Conservation (phyloP, 2,113 vertebrate species). For the Myanophis thanlyinensis region DNA sequence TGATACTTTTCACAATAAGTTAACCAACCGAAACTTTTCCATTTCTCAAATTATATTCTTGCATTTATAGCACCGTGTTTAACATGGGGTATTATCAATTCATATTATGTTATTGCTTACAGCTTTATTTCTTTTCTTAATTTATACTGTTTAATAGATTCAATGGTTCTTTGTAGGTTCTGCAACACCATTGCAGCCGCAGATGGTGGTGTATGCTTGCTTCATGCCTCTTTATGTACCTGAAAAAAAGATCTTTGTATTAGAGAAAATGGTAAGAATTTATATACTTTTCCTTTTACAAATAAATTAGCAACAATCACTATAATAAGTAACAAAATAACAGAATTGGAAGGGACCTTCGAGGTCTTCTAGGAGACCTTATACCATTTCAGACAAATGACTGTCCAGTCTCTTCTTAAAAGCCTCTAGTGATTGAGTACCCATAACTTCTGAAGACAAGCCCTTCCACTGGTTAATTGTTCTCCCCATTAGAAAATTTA, state of each 20-base stretch:
- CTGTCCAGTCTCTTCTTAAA: not conserved
- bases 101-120: not conserved
- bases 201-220: constrained; percentile 77
- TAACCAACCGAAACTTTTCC: not conserved
- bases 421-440: not conserved
- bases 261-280: constrained; percentile 80
- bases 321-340: not conserved
- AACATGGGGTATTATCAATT: not conserved
- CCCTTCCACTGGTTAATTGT: no score
- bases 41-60: not conserved
- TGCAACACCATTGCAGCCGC: constrained; percentile 46
- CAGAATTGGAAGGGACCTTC: not conserved
- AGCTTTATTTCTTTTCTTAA: not conserved
- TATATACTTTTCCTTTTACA: not conserved
- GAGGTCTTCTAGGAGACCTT: not conserved
- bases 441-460: not conserved
- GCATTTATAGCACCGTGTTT: not conserved
- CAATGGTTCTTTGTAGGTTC: constrained; percentile 58
- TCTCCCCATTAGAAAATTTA: not conserved
- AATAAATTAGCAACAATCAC: not conserved
- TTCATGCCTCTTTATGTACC: constrained; percentile 75
- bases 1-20: not conserved
- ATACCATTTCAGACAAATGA: not conserved
- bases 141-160: constrained; percentile 23
- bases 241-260: constrained; percentile 72